Evolutionary conservation across 1,140 invertebrate species (phyloP).

Genomic region (Solenopsis invicta): DNA sequence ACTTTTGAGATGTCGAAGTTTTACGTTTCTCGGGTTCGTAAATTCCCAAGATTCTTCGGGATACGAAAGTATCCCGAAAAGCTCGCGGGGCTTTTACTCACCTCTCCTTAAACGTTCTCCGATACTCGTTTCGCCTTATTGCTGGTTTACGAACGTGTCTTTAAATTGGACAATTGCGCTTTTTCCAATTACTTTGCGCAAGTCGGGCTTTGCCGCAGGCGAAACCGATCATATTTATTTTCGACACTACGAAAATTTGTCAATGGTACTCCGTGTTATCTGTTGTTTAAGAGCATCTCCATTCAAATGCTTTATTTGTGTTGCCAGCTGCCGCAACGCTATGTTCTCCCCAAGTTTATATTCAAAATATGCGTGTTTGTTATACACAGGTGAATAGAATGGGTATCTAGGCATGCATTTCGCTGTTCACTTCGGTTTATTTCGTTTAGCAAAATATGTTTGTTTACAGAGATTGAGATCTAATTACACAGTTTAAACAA

Average conservation of each 20-base stretch:
- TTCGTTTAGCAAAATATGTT: slow-evolving; percentile 18
- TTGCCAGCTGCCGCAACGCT: slow-evolving; percentile 8
- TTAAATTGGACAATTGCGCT: background rate
- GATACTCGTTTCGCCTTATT: background rate
- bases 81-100: background rate
- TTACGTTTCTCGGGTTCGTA: background rate
- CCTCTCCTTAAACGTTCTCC: background rate
- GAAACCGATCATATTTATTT: slow-evolving; percentile 20
- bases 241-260: background rate
- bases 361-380: slow-evolving; percentile 30
- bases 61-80: background rate
- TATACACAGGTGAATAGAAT: background rate
- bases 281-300: slow-evolving; percentile 34
- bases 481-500: background rate
- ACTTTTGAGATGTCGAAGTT: background rate
- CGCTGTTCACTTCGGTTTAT: background rate
- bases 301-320: slow-evolving; percentile 40
- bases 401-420: background rate
- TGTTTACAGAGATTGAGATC: background rate
- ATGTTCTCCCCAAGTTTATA: background rate
- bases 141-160: background rate
- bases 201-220: background rate
- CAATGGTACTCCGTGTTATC: background rate
- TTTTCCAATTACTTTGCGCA: background rate
- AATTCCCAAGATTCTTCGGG: background rate